Base-by-base conservation (phyloP, 2,888 invertebrate genomes). In the Drosophila meridionalis region DNA sequence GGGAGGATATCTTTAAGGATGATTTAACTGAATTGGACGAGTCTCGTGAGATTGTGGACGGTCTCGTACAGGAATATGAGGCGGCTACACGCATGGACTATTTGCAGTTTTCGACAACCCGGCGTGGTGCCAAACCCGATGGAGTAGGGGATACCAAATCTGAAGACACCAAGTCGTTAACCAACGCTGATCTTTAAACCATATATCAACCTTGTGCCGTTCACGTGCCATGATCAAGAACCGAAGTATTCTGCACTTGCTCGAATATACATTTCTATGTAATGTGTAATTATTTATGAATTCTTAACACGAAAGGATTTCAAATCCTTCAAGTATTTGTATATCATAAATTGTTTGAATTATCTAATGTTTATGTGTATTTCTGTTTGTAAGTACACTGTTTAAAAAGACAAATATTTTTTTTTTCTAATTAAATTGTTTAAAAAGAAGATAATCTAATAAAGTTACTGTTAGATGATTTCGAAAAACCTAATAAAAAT, bases 31-130 rank as follows among this genome's bases (percentile, higher is more conserved):
- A 99, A 93, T 94, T 99, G 92, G 99, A 99, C 93, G 95, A 96
- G 80, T 98, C 99, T 1, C 95, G 98, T 64, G 96, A 97, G 90
- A 97, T 97, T 11, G 97, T 99, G 0, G 97, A 98, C 93, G 97
- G 97, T 92, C 94, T 99, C 20, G 97, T 99, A 3, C 97, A 98
- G 88, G 99, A 99, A 93, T 99, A 99, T 94, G 96, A 96, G 83
- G 99, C 99, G 2, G 99, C 99, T 2, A 98, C 99, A 32, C 96
- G 96, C 76, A 95, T 96, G 0, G 97, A 98, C 93, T 99, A 99
- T 91, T 95, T 97, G 83, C 95, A 85, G 38, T 85, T 89, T 40
- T 79, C 90, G 2, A 75, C 80, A 0, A 78, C 71, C 28, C 69
- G 62, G 20, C 71, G 73, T 14, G 57, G 45, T 3, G n/a, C 42